Base-by-base conservation (phyloP, 2,888 invertebrate species). In the Orgyia antiqua region DNA sequence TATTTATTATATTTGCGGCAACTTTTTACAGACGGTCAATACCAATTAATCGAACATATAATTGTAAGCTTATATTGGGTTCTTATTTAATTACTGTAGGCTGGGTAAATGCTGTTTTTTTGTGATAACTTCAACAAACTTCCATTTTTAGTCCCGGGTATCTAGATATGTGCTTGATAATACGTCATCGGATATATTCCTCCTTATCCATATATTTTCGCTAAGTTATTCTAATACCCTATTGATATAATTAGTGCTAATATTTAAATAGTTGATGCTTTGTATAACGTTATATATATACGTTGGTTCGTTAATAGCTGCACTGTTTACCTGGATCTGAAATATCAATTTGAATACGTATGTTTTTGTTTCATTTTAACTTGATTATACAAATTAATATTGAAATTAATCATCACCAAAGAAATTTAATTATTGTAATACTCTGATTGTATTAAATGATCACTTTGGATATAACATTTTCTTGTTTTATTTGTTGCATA, bases 351-450 rank as follows among this genome's bases (percentile, higher is more conserved):
- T 44, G 23, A 42, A 37, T 38, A 31, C n/a, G n/a, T n/a, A n/a
- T n/a, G 43, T 39, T 56, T 35, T 35, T 46, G 32, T 33, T 38
- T 41, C 41, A 42, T 46, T 46, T 35, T 49, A 45, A 49, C 49
- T 50, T 56, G 52, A 48, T 61, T 43, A 61, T n/a, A n/a, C n/a
- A n/a, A n/a, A n/a, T n/a, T 15, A 47, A 42, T 60, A 68, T 61
- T 65, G 45, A 68, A 69, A 67, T 63, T 67, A 65, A 69, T 67
- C 66, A 45, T 80, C 79, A 80, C 83, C 83, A 83, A 83, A 83
- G 82, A 83, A 71, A 73, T 67, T 66, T 63, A 68, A 73, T 71
- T 72, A 74, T 72, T 78, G 71, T 77, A 79, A 79, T 77, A 79
- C 70, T 79, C 77, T 59, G 76, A 73, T 50, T 52, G 73, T 68